These are phyloP conservation scores for Crypturellus undulatus DNA, from an alignment of 2,113 vertebrate species.

Conservation along the genomic window DNA sequence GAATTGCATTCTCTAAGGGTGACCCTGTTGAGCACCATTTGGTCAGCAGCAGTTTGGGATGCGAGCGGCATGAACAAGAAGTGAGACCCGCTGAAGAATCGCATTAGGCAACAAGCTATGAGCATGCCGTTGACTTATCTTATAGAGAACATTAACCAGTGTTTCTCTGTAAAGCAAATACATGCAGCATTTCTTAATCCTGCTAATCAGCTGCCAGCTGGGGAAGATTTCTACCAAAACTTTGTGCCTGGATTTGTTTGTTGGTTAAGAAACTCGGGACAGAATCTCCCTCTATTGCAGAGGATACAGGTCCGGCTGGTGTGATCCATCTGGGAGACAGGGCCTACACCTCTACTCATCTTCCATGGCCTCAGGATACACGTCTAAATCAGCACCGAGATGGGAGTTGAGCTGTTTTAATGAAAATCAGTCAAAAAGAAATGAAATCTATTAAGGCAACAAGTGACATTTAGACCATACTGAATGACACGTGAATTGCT, in stretches of 20 bases:
- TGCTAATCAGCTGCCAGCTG: not conserved
- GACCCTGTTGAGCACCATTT: conserved; percentile 13
- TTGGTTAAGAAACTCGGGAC: too few species aligned
- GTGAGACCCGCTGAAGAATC: not conserved
- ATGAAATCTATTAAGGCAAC: too few species aligned
- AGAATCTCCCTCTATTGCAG: too few species aligned
- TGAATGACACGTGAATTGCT: too few species aligned
- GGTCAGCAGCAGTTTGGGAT: conserved; percentile 13
- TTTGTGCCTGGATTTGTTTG: not conserved
- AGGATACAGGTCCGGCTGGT: too few species aligned
- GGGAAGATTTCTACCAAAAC: not conserved
- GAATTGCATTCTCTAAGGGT: not conserved
- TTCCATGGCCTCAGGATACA: too few species aligned
- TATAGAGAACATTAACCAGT: not conserved
- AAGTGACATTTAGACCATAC: too few species aligned
- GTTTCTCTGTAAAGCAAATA: not conserved
- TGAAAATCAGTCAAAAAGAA: too few species aligned
- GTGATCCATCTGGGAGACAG: too few species aligned
- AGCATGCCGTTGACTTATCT: not conserved
- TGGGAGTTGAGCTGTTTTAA: too few species aligned
- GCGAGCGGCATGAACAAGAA: not conserved
- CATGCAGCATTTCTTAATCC: not conserved
- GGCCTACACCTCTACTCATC: too few species aligned
- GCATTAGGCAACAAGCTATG: not conserved
- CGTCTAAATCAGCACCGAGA: too few species aligned